These are phyloP conservation scores for Lagria hirta DNA, from an alignment of 2,888 invertebrate species.

Conservation along the genomic window DNA sequence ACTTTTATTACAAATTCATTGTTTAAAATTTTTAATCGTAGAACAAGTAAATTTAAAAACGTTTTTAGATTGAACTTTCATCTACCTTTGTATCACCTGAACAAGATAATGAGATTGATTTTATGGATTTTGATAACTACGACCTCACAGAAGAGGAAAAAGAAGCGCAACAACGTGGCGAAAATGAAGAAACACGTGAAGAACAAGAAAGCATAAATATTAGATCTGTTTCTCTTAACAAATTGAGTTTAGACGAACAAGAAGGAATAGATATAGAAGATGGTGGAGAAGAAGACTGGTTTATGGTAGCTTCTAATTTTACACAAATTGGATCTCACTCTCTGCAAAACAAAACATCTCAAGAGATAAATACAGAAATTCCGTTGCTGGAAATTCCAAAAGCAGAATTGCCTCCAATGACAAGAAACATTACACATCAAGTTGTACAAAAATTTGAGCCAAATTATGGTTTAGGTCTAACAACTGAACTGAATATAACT, in stretches of 20 bases:
- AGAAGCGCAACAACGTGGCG: constrained; percentile 35
- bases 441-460: neutral
- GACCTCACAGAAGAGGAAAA: constrained; percentile 49
- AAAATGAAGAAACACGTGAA: constrained; percentile 45
- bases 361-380: constrained; percentile 37
- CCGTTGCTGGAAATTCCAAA: constrained; percentile 38
- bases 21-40: too few relatives aligned
- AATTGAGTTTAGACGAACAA: too few relatives aligned
- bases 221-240: too few relatives aligned
- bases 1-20: too few relatives aligned
- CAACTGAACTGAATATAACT: constrained; percentile 42
- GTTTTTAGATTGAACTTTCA: constrained; percentile 45
- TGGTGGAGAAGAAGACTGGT: constrained; percentile 34
- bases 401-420: constrained; percentile 30
- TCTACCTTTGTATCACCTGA: constrained; percentile 54
- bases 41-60: constrained; percentile 25
- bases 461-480: constrained; percentile 33
- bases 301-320: constrained; percentile 29
- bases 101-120: constrained; percentile 40
- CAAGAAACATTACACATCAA: constrained; percentile 3
- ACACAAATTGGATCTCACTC: constrained; percentile 34
- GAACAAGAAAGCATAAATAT: too few relatives aligned
- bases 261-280: constrained; percentile 8
- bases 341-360: constrained; percentile 26
- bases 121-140: constrained; percentile 48